A percentile compares a stretch with the other conserved stretches of the same genome.
phyloP scores from a whole-genome alignment of 2,113 vertebrate genomes.

The Aptenodytes forsteri region DNA sequence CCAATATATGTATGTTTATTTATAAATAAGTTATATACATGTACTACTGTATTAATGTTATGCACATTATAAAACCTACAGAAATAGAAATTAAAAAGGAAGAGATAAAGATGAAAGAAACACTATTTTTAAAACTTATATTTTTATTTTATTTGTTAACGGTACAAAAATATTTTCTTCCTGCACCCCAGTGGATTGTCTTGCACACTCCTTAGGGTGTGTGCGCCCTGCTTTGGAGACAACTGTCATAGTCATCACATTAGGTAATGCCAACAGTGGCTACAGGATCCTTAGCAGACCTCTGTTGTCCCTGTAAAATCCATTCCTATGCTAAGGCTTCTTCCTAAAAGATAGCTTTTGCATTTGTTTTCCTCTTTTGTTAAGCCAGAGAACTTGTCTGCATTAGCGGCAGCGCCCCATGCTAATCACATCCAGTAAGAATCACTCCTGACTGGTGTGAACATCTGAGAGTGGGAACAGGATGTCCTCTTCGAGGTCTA shows the following conservation, averaged over 20 bases:
- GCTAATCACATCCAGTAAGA: not conserved
- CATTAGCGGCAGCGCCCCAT: not conserved
- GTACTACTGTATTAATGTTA: not conserved
- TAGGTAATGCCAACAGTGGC: not conserved
- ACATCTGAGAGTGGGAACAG: not conserved
- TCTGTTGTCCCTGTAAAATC: not conserved
- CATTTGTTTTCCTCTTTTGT: not conserved
- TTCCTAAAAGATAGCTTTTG: not conserved
- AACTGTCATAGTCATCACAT: not conserved
- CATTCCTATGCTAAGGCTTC: not conserved
- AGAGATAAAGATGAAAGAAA: not conserved
- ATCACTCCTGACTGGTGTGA: not conserved
- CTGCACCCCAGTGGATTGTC: not conserved
- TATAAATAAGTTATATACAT: not conserved
- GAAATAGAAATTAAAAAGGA: not conserved
- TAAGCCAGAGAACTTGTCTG: not conserved
- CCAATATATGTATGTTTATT: not conserved
- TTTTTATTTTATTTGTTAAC: not conserved
- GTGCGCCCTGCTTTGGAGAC: not conserved
- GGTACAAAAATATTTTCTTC: not conserved
- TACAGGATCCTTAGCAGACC: not conserved
- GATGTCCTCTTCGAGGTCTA: not conserved
- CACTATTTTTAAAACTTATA: rapidly evolving
- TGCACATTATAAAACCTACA: not conserved
- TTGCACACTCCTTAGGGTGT: not conserved